Conservation (phyloP, 1,140 invertebrate species). For the Idris sp. region DNA sequence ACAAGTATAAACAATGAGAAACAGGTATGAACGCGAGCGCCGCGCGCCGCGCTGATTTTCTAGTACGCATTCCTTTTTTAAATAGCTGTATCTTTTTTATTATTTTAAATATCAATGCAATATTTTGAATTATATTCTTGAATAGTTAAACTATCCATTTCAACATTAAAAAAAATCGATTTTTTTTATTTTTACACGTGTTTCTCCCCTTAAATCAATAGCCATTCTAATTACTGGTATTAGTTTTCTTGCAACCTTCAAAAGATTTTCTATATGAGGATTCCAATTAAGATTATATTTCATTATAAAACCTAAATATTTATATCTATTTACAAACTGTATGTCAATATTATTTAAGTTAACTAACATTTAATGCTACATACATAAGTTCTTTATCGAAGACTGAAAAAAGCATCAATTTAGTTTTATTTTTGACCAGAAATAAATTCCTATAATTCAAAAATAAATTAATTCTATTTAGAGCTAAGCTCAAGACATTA, state of each 20-base stretch:
- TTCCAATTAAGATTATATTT: conserved; percentile 5
- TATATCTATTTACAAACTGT: background rate
- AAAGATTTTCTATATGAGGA: background rate
- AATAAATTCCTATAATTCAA: background rate
- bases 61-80: too few species aligned
- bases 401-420: background rate
- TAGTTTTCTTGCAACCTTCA: background rate
- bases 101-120: too few species aligned
- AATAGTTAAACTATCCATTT: too few species aligned
- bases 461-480: background rate
- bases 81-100: too few species aligned
- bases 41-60: too few species aligned
- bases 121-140: too few species aligned
- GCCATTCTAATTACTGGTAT: too few species aligned
- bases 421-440: background rate
- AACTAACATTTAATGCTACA: background rate
- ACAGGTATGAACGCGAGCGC: too few species aligned
- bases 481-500: background rate
- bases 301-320: background rate
- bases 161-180: too few species aligned
- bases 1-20: too few species aligned
- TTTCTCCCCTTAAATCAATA: too few species aligned
- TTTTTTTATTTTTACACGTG: too few species aligned
- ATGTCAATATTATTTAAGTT: background rate
- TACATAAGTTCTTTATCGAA: background rate